A percentile compares a stretch with the other conserved stretches of the same genome.
Conservation (phyloP, 2,797 vertebrate genomes). For the Gadopsis bispinosus region DNA sequence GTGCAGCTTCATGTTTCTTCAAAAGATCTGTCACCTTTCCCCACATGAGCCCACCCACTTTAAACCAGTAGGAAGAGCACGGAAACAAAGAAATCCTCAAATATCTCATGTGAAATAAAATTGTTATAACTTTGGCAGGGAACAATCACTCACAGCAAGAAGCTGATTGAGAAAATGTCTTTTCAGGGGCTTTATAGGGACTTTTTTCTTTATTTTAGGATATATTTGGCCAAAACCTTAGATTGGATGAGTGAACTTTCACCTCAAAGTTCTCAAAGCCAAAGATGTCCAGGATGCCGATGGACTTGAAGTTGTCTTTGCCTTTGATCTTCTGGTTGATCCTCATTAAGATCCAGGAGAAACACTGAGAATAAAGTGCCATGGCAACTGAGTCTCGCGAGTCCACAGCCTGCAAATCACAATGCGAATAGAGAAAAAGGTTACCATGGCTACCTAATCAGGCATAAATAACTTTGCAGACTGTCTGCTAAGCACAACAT, state of each 20-base stretch:
- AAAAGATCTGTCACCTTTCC: neutral
- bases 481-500: slow-evolving; percentile 25
- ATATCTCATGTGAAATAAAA: neutral
- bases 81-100: neutral
- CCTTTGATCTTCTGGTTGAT: slow-evolving; percentile 93
- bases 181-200: neutral
- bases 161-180: neutral
- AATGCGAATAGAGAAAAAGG: slow-evolving; percentile 28
- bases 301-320: slow-evolving; percentile 94
- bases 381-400: slow-evolving; percentile 93
- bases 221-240: neutral
- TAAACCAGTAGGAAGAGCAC: neutral
- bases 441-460: slow-evolving; percentile 36
- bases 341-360: slow-evolving; percentile 93
- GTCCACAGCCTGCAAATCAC: slow-evolving; percentile 87
- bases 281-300: slow-evolving; percentile 95
- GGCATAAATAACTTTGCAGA: slow-evolving; percentile 32
- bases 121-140: neutral
- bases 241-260: slow-evolving; percentile 11
- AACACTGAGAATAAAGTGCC: slow-evolving; percentile 94
- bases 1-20: neutral
- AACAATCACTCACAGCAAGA: neutral
- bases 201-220: neutral
- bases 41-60: neutral
- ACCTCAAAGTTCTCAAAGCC: slow-evolving; percentile 97